Evolutionary conservation across 2,888 invertebrate species (phyloP).

Genomic region (Gandaritis pyraliata): DNA sequence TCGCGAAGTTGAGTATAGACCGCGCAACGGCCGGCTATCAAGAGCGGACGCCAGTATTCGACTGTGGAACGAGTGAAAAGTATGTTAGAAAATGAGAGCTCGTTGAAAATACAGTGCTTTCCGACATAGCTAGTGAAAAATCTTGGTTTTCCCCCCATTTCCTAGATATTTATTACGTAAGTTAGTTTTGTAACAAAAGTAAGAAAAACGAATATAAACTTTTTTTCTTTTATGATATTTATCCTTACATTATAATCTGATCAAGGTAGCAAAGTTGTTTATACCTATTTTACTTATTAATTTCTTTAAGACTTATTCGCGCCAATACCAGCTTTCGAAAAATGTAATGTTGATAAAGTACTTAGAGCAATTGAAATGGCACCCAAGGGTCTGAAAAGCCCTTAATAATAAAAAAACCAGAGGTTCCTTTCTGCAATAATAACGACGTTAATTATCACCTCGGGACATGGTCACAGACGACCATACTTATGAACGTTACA

Average conservation of each 20-base stretch:
- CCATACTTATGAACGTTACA: not conserved
- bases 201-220: no score
- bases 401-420: conserved; percentile 1
- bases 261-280: no score
- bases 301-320: no score
- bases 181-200: no score
- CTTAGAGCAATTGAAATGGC: not conserved
- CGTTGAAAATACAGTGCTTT: not conserved
- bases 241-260: no score
- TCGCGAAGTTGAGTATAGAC: conserved; percentile 16
- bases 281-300: no score
- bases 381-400: conserved; percentile 4
- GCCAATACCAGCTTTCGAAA: not conserved
- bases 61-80: conserved; percentile 16
- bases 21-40: conserved; percentile 19
- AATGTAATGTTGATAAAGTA: no score
- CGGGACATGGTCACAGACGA: not conserved
- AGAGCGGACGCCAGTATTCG: conserved; percentile 14
- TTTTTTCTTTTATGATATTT: no score
- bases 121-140: not conserved
- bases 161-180: no score
- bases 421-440: conserved; percentile 3
- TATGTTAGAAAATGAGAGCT: not conserved
- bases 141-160: not conserved
- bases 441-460: conserved; percentile 10